A percentile compares a stretch with the other conserved stretches of the same genome.
phyloP scores from a whole-genome alignment of 2,888 invertebrate species.

The Agonum fuliginosum region DNA sequence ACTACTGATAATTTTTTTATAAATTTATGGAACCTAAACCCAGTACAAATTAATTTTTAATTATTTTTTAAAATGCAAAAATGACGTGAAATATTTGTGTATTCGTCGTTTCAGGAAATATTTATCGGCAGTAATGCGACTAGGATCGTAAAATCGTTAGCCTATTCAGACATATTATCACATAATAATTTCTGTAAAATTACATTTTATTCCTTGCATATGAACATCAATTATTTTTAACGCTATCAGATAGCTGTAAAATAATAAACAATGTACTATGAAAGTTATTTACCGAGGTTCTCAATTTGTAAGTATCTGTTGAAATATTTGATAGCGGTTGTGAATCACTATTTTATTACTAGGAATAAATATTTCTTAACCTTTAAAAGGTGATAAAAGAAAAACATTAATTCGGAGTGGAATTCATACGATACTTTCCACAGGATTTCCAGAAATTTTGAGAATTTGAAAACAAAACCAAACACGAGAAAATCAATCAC shows the following conservation, averaged over 20 bases:
- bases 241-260: constrained; percentile 34
- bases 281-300: constrained; percentile 42
- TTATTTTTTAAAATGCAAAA: background rate
- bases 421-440: background rate
- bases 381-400: constrained; percentile 32
- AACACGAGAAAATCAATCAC: no score
- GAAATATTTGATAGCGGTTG: constrained; percentile 45
- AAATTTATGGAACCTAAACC: no score
- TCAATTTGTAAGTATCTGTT: constrained; percentile 45
- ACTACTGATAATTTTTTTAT: no score
- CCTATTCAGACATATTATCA: constrained; percentile 23
- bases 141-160: constrained; percentile 2
- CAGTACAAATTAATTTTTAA: background rate
- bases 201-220: constrained; percentile 40
- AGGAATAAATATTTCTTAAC: constrained; percentile 29
- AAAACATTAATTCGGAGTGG: background rate
- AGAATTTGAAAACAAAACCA: background rate
- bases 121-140: background rate
- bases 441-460: background rate
- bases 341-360: constrained; percentile 44
- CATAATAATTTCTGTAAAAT: constrained; percentile 43
- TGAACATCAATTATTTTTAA: constrained; percentile 42
- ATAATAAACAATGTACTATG: constrained; percentile 43
- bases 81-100: background rate
- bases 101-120: background rate